Conservation (phyloP, 2,113 vertebrate genomes). For the Ophiodon elongatus region DNA sequence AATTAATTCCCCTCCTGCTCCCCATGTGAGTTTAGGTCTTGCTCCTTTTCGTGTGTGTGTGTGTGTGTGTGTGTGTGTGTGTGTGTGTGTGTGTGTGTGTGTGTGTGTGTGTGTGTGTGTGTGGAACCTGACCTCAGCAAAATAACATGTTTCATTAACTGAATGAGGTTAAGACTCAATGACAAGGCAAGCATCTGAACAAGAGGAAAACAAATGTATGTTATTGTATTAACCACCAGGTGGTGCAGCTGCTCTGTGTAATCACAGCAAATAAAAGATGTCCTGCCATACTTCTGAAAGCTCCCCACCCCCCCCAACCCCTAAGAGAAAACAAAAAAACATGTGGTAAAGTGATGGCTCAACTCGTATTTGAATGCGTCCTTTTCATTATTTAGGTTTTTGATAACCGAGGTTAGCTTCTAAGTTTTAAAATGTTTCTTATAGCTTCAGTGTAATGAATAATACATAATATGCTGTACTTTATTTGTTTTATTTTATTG, state of each 20-base stretch:
- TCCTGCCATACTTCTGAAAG: not conserved
- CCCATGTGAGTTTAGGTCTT: no score
- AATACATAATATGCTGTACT: not conserved
- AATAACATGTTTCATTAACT: not conserved
- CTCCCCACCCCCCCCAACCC: not conserved
- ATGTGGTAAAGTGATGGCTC: not conserved
- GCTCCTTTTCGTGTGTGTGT: no score
- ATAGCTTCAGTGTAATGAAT: not conserved
- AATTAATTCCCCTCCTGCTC: no score
- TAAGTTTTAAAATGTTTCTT: not conserved
- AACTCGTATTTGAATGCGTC: not conserved
- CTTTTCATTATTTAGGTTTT: not conserved
- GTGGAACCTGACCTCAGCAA: not conserved
- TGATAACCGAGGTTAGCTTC: not conserved
- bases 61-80: no score
- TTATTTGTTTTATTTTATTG: not conserved
- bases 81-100: not conserved
- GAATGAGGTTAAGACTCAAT: not conserved
- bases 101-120: not conserved
- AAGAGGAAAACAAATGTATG: not conserved
- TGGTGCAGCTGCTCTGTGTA: constrained; percentile 50
- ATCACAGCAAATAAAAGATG: not conserved
- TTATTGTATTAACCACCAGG: constrained; percentile 43
- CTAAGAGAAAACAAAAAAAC: not conserved
- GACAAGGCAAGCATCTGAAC: not conserved